These are phyloP conservation scores for Uria aalge DNA, from an alignment of 2,113 vertebrate species.

Conservation along the genomic window DNA sequence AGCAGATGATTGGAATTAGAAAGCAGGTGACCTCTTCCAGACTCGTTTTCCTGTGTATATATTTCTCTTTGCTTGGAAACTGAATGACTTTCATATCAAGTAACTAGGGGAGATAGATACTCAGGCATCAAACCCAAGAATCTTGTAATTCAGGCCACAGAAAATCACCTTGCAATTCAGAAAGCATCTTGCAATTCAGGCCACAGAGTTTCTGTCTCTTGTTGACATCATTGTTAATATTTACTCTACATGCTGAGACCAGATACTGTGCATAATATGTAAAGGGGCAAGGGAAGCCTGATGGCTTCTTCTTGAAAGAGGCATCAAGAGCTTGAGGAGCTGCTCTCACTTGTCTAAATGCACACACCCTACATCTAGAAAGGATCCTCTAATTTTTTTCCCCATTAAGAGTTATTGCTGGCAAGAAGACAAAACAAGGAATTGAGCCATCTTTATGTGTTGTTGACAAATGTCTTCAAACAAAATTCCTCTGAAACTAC, in stretches of 20 bases:
- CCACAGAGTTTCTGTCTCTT: not conserved
- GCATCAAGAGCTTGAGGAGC: too few species aligned
- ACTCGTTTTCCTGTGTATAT: not conserved
- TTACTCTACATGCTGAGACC: not conserved
- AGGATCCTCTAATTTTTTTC: too few species aligned
- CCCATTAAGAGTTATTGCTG: too few species aligned
- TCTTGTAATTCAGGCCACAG: not conserved
- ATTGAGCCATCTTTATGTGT: too few species aligned
- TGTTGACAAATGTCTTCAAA: too few species aligned
- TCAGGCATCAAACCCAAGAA: not conserved
- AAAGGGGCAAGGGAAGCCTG: not conserved
- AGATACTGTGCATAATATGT: not conserved
- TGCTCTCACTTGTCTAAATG: too few species aligned
- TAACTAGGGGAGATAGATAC: not conserved
- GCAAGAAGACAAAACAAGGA: too few species aligned
- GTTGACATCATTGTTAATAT: not conserved
- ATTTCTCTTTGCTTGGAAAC: not conserved
- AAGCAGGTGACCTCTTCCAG: not conserved
- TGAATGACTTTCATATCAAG: not conserved
- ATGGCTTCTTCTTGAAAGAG: too few species aligned
- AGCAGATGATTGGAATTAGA: not conserved
- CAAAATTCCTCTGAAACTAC: too few species aligned
- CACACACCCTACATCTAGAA: too few species aligned
- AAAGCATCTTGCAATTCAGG: not conserved
- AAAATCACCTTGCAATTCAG: not conserved